These are phyloP conservation scores for Neolamprologus toae DNA, from an alignment of 2,113 vertebrate species.

Conservation along the genomic window DNA sequence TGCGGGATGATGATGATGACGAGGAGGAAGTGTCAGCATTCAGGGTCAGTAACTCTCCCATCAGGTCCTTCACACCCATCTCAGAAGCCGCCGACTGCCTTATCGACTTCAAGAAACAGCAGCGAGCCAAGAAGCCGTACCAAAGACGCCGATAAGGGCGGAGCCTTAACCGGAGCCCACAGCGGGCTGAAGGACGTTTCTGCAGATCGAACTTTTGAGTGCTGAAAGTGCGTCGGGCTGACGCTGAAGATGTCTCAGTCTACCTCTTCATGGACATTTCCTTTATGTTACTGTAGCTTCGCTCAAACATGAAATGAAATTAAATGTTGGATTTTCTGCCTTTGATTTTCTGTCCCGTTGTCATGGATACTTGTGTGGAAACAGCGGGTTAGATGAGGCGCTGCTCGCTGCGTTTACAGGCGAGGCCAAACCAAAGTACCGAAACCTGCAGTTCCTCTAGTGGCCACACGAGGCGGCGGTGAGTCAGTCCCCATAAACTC, in stretches of 20 bases:
- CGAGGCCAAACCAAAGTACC: not conserved
- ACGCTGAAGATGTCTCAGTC: not conserved
- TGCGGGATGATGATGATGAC: slow-evolving; percentile 14
- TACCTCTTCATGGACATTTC: slow-evolving; percentile 16
- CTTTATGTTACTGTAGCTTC: not conserved
- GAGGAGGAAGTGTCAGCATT: not conserved
- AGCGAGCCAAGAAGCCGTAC: slow-evolving; percentile 25
- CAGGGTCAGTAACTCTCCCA: slow-evolving; percentile 67
- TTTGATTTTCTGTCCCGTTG: not conserved
- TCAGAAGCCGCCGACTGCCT: slow-evolving; percentile 73
- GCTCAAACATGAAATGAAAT: not conserved
- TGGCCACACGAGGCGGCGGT: not conserved
- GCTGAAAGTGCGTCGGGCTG: not conserved
- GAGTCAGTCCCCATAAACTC: not conserved
- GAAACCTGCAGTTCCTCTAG: not conserved
- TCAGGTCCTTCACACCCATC: slow-evolving; percentile 71
- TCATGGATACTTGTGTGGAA: not conserved
- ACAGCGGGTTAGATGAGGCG: not conserved
- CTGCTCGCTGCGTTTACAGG: not conserved
- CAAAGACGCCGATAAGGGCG: slow-evolving; percentile 39
- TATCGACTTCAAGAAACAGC: slow-evolving; percentile 70
- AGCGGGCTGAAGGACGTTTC: not conserved
- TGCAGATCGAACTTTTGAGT: not conserved
- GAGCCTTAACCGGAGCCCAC: not conserved
- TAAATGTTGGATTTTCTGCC: not conserved